Percentiles rank a stretch among this genome's conserved stretches.
Conservation (phyloP, 2,888 invertebrate genomes). For the Euclidia mi region DNA sequence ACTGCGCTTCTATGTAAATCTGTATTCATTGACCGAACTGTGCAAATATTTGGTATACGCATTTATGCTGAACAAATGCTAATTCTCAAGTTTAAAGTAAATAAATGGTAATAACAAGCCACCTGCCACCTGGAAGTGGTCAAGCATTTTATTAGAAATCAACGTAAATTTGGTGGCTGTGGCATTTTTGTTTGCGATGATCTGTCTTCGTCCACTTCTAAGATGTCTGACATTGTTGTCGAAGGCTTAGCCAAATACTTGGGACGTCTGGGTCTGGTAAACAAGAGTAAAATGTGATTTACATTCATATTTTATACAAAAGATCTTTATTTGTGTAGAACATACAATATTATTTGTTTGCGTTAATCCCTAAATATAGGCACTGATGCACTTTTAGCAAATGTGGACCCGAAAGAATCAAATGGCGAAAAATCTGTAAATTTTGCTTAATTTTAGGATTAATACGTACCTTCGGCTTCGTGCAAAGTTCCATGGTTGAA, state of each 20-base stretch:
- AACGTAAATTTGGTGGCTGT: slow-evolving; percentile 24
- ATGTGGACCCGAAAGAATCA: no score
- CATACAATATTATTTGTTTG: no score
- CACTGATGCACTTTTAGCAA: no score
- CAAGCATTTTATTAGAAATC: slow-evolving; percentile 11
- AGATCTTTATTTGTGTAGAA: no score
- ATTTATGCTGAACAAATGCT: background rate
- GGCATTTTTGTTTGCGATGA: slow-evolving; percentile 55
- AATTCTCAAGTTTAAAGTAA: background rate
- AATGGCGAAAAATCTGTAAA: background rate
- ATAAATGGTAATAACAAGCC: background rate
- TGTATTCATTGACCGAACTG: no score
- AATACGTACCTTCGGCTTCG: slow-evolving; percentile 29
- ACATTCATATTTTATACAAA: no score
- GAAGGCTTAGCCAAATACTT: slow-evolving; percentile 58
- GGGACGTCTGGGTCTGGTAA: slow-evolving; percentile 59
- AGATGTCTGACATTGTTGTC: slow-evolving; percentile 80
- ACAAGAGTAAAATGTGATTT: background rate
- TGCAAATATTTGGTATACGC: background rate
- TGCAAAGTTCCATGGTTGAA: slow-evolving; percentile 80
- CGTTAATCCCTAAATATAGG: no score
- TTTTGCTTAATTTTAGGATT: background rate
- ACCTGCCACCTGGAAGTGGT: background rate
- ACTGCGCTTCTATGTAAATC: no score
- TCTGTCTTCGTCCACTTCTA: slow-evolving; percentile 78